Evolutionary conservation across 2,113 vertebrate species (phyloP).

Genomic region (Pelvicachromis taeniatus): DNA sequence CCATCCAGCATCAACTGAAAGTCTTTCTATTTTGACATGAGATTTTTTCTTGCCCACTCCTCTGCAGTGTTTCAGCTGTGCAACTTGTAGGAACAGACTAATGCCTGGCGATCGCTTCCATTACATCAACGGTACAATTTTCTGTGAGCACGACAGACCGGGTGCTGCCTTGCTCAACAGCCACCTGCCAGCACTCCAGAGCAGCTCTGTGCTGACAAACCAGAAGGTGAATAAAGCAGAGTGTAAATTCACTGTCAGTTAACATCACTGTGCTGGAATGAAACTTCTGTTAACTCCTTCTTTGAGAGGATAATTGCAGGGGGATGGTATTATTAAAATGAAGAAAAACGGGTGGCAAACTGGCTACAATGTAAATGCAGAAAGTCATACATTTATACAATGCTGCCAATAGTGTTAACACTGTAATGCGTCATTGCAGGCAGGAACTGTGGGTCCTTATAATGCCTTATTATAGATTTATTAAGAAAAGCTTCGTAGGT

Average conservation of each 20-base stretch:
- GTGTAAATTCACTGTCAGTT: neutral
- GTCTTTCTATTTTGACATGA: neutral
- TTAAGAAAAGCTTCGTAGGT: neutral
- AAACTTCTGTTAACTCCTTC: neutral
- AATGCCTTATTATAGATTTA: neutral
- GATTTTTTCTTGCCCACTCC: neutral
- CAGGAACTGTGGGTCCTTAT: no score
- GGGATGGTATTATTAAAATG: no score
- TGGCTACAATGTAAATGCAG: neutral
- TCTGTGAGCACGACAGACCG: constrained; percentile 80
- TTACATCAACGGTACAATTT: constrained; percentile 79
- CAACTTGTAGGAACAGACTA: constrained; percentile 78
- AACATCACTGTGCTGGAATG: neutral
- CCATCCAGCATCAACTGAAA: neutral
- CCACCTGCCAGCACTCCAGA: constrained; percentile 74
- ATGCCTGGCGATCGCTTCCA: constrained; percentile 81
- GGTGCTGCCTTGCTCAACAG: constrained; percentile 62
- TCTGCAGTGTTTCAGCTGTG: constrained; percentile 79
- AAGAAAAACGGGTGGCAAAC: neutral
- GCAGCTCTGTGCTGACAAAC: constrained; percentile 73
- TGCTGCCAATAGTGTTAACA: neutral
- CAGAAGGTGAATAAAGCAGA: constrained; percentile 71
- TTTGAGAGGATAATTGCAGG: neutral
- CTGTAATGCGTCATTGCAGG: neutral
- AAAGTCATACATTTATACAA: neutral